Evolutionary conservation across 2,113 vertebrate genomes (phyloP), one percentile per base, ranked within the genome.

Genomic region (Phaethon lepturus): DNA sequence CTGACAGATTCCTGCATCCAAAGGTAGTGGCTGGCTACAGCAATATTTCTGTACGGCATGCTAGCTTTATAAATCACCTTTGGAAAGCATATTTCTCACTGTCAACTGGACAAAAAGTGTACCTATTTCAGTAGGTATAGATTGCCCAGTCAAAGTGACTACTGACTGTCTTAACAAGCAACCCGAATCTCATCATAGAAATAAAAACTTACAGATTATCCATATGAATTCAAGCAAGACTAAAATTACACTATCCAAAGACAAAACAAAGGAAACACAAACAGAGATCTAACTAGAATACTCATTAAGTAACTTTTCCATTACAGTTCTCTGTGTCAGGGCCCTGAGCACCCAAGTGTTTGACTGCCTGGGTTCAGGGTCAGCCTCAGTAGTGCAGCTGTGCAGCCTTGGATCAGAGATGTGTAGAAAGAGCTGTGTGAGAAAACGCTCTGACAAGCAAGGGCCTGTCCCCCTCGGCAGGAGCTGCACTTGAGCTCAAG

Each of bases 31-130:
- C 26, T 59, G 17, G 38, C 13, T 81, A 35, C 5, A 91, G 17
- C 24, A 89, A 52, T 72, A 71, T 67, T 87, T 88, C 52, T 71
- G 15, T 67, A 86, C 6, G 87, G 12, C 2, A 17, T 33, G 52
- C 24, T 50, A 63, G 24, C 49, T 93, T 91, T 87, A 47, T 66
- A 75, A 86, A 71, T 78, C 38, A 52, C 19, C 64, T 94, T 71
- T 80, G 33, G n/a, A 96, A 88, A 77, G 11, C 6, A 28, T 45
- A 59, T 93, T 69, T 88, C 63, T 86, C 52, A 44, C 17, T 74
- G 26, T 52, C 47, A 76, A 42, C 7, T 56, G 23, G 17, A 69
- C 13, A 86, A 88, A 94, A 87, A 67, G 0, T 17, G 53, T 86
- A 16, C 13, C 25, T 29, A 16, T 74, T 90, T 91, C 35, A 83